A percentile compares a stretch with the other conserved stretches of the same genome.
Evolutionary conservation across 2,113 vertebrate species (phyloP).

Genomic region (Pelusios castaneus): DNA sequence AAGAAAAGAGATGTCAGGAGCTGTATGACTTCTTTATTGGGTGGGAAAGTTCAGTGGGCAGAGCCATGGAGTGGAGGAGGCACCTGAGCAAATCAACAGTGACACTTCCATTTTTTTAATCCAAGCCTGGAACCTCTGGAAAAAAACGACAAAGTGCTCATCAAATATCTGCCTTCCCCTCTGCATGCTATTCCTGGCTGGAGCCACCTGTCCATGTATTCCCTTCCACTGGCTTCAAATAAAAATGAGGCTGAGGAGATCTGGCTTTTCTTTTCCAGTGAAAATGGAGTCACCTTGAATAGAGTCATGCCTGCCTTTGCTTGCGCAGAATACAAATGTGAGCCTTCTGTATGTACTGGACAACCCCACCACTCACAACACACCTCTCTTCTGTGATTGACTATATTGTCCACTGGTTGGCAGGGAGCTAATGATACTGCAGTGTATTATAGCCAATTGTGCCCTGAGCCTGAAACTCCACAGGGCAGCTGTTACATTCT

Average conservation of each 20-base stretch:
- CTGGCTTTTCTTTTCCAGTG: not conserved
- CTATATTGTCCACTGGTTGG: not conserved
- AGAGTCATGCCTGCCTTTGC: not conserved
- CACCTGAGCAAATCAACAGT: not conserved
- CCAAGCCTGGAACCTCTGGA: too few species aligned
- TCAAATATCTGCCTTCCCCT: not conserved
- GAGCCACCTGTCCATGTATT: not conserved
- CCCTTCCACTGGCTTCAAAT: not conserved
- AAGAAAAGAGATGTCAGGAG: not conserved
- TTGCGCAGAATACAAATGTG: not conserved
- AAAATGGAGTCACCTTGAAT: not conserved
- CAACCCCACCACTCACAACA: not conserved
- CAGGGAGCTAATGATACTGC: not conserved
- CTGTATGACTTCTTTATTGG: not conserved
- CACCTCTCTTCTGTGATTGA: not conserved
- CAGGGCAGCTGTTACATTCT: not conserved
- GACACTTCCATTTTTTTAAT: accelerated
- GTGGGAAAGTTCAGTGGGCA: accelerated
- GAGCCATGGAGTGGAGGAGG: not conserved
- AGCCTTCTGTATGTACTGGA: not conserved
- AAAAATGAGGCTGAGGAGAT: not conserved
- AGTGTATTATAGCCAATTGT: not conserved
- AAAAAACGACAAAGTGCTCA: not conserved
- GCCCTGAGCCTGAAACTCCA: not conserved
- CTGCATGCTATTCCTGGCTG: not conserved